These are phyloP conservation scores for Hylia prasina DNA, from an alignment of 2,113 vertebrate species.

Conservation along the genomic window DNA sequence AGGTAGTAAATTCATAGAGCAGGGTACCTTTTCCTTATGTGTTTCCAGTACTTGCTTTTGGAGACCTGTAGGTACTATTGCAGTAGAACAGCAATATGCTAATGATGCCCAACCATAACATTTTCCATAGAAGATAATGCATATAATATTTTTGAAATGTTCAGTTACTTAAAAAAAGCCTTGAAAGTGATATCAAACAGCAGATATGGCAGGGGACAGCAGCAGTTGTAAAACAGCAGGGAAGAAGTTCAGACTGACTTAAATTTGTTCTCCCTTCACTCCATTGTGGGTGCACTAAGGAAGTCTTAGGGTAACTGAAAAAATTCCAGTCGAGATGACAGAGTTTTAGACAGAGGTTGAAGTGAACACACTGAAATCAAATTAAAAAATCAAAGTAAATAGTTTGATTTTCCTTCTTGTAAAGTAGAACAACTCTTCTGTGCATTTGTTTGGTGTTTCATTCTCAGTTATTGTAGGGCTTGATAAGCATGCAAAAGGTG, in stretches of 20 bases:
- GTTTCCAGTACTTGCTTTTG: not conserved
- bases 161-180: not conserved
- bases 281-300: rapidly evolving
- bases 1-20: not conserved
- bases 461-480: not conserved
- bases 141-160: not conserved
- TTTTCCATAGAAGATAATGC: not conserved
- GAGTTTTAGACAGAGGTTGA: not conserved
- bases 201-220: not conserved
- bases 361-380: not conserved
- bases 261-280: not conserved
- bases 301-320: not conserved
- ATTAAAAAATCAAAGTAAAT: not conserved
- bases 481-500: not conserved
- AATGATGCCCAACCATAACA: not conserved
- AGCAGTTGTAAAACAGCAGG: not conserved
- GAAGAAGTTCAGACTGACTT: not conserved
- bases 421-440: not conserved
- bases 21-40: not conserved
- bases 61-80: not conserved
- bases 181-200: not conserved
- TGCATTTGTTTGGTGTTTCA: not conserved
- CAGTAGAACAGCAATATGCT: not conserved
- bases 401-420: not conserved
- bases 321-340: not conserved